A percentile compares a stretch with the other conserved stretches of the same genome.
Conservation (phyloP, 2,113 vertebrate genomes). For the Daphoenositta chrysoptera region DNA sequence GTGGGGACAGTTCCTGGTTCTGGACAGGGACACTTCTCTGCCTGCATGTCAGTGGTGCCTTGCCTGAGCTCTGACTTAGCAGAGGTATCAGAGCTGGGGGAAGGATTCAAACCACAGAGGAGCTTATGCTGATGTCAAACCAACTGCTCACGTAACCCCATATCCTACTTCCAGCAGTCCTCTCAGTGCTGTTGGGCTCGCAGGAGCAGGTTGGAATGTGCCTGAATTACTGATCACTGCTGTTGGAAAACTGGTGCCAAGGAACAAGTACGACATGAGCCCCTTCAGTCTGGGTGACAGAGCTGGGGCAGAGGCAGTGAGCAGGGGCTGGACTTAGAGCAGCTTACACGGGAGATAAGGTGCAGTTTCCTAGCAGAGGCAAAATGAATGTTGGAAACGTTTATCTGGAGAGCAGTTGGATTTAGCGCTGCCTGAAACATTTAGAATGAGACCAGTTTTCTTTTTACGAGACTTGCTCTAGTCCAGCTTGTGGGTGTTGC, state of each 20-base stretch:
- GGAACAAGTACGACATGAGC: accelerated
- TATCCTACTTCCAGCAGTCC: background rate
- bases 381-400: background rate
- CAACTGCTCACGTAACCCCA: accelerated
- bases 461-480: background rate
- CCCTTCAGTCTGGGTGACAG: background rate
- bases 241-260: background rate
- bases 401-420: background rate
- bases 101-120: background rate
- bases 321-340: background rate
- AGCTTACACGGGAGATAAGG: background rate
- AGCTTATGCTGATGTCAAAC: background rate
- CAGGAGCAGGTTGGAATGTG: background rate
- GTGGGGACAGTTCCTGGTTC: accelerated
- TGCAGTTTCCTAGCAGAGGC: background rate
- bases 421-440: background rate
- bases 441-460: background rate
- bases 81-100: background rate
- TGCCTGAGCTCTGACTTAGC: background rate
- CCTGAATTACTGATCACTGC: background rate
- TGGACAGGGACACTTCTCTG: background rate
- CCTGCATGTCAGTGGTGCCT: accelerated
- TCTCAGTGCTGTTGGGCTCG: background rate
- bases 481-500: background rate
- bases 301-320: background rate